phyloP scores from a whole-genome alignment of 2,113 vertebrate genomes.

The Neotoma lepida region DNA sequence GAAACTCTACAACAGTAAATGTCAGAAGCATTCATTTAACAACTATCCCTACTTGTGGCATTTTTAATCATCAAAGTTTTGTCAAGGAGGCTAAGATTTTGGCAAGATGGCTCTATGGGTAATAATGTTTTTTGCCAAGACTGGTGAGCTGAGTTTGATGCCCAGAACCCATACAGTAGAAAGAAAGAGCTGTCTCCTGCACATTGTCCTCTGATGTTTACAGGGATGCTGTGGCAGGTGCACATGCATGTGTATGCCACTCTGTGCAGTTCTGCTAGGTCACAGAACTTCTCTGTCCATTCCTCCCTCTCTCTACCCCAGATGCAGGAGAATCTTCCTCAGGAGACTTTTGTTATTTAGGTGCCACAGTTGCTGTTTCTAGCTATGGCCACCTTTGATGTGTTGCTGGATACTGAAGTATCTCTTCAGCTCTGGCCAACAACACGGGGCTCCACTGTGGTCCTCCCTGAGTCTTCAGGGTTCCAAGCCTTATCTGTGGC shows the following conservation, averaged over 20 bases:
- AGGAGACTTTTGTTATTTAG: neutral
- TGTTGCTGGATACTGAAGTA: neutral
- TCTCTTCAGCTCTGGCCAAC: neutral
- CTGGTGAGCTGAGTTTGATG: neutral
- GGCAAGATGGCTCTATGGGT: neutral
- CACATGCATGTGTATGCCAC: neutral
- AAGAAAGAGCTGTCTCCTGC: neutral
- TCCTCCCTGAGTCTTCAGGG: neutral
- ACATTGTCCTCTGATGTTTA: neutral
- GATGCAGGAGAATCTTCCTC: neutral
- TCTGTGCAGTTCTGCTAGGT: neutral
- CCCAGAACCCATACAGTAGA: neutral
- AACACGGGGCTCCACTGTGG: neutral
- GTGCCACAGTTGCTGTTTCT: neutral
- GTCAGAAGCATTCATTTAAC: neutral
- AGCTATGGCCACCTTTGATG: neutral
- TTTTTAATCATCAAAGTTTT: neutral
- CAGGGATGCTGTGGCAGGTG: too few species aligned
- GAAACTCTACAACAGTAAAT: neutral
- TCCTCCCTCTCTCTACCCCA: neutral
- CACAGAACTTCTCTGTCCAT: neutral
- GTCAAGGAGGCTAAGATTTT: neutral
- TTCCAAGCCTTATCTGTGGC: too few species aligned
- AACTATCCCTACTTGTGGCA: neutral
- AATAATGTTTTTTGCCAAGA: neutral